Evolutionary conservation across 2,113 vertebrate genomes (phyloP).

Genomic region (Dicaeum eximium): DNA sequence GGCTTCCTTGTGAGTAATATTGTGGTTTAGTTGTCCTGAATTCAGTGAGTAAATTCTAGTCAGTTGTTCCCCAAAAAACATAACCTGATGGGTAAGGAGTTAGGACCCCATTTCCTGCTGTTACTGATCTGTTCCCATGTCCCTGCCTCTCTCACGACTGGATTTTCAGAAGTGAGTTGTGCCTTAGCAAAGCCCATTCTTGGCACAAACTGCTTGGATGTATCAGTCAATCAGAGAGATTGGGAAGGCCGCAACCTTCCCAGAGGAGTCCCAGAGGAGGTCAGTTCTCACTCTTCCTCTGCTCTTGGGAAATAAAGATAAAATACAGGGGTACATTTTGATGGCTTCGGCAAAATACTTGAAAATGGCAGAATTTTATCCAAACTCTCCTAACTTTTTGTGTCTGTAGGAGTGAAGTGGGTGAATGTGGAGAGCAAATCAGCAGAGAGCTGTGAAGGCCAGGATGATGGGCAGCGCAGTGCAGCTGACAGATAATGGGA

Average conservation of each 20-base stretch:
- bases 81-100: neutral
- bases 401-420: neutral
- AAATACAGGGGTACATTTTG: neutral
- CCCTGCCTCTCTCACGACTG: neutral
- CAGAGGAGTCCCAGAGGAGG: neutral
- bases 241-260: neutral
- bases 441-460: neutral
- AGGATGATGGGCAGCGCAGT: neutral
- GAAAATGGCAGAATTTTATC: neutral
- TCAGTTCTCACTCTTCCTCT: neutral
- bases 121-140: neutral
- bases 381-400: neutral
- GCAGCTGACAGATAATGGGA: slow-evolving; percentile 44
- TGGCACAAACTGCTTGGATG: neutral
- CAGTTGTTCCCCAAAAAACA: neutral
- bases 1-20: neutral
- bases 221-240: rapidly evolving
- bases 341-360: neutral
- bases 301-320: neutral
- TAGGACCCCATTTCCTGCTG: neutral
- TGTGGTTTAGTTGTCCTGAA: neutral
- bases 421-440: slow-evolving; percentile 1
- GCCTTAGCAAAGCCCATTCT: neutral
- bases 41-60: neutral
- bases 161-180: neutral